phyloP scores from a whole-genome alignment of 2,113 vertebrate genomes.

The Spea multiplicata region DNA sequence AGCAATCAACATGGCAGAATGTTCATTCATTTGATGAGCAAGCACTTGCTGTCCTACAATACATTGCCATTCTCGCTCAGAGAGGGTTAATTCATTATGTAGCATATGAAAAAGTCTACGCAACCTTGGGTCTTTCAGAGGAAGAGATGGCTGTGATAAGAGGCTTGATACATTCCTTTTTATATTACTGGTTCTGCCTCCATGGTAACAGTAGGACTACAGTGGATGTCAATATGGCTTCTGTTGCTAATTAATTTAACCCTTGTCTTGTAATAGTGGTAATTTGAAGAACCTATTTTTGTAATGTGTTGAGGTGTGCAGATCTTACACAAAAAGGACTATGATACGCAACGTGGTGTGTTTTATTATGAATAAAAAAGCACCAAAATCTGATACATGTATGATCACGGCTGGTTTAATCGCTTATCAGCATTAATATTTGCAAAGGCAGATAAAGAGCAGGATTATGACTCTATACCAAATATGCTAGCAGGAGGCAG shows the following conservation, averaged over 20 bases:
- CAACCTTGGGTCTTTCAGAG: conserved; percentile 49
- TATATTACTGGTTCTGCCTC: conserved; percentile 49
- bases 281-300: no score
- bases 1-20: background rate
- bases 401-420: no score
- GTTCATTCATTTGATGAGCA: background rate
- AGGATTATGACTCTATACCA: no score
- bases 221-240: conserved; percentile 68
- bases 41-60: background rate
- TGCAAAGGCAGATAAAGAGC: no score
- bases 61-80: conserved; percentile 9
- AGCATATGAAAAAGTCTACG: conserved; percentile 32
- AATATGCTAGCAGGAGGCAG: no score
- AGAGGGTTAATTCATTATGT: conserved; percentile 48
- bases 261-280: background rate
- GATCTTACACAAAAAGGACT: no score
- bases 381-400: no score
- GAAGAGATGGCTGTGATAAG: conserved; percentile 6
- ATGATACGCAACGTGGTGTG: no score
- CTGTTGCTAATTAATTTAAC: background rate
- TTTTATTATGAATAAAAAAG: no score
- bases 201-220: conserved; percentile 63
- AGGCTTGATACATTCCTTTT: conserved; percentile 25
- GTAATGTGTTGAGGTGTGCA: no score
- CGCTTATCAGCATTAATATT: no score